Evolutionary conservation across 2,113 vertebrate genomes (phyloP).

Genomic region (Cebidichthys violaceus): DNA sequence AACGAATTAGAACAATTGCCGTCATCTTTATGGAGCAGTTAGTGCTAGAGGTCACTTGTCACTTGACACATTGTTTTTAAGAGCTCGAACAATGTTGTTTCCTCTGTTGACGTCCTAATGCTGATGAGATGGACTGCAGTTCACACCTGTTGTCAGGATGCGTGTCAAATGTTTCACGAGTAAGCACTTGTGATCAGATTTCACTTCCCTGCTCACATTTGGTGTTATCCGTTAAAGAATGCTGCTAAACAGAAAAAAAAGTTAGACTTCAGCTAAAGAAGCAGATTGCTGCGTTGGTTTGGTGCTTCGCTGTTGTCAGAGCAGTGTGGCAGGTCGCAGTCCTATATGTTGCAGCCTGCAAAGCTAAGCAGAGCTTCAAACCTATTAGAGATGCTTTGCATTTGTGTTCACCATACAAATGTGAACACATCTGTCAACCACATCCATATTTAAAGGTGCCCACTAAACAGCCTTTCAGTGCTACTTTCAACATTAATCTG

Average conservation of each 20-base stretch:
- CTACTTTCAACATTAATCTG: constrained; percentile 11
- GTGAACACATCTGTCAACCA: constrained; percentile 22
- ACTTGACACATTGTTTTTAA: not conserved
- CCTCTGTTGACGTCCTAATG: constrained; percentile 21
- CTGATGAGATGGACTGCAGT: constrained; percentile 9
- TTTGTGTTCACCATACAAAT: constrained; percentile 10
- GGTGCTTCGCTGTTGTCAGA: not conserved
- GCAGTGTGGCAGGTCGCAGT: constrained; percentile 32
- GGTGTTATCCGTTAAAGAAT: constrained; percentile 24
- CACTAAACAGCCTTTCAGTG: constrained; percentile 13
- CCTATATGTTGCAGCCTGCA: not conserved
- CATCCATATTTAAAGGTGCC: constrained; percentile 1
- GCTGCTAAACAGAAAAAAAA: constrained; percentile 31
- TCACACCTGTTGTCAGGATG: constrained; percentile 29
- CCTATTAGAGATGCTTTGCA: not conserved
- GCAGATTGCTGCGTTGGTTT: constrained; percentile 13
- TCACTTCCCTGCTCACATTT: constrained; percentile 49
- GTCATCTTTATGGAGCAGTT: not conserved
- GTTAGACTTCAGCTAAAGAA: constrained; percentile 21
- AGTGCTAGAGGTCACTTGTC: not conserved
- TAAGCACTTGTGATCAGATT: constrained; percentile 63
- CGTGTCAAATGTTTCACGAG: constrained; percentile 52
- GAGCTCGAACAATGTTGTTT: not conserved
- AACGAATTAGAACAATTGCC: not conserved
- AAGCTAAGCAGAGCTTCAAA: constrained; percentile 38